Conservation (phyloP, 2,888 invertebrate species). For the Phengaris arion region DNA sequence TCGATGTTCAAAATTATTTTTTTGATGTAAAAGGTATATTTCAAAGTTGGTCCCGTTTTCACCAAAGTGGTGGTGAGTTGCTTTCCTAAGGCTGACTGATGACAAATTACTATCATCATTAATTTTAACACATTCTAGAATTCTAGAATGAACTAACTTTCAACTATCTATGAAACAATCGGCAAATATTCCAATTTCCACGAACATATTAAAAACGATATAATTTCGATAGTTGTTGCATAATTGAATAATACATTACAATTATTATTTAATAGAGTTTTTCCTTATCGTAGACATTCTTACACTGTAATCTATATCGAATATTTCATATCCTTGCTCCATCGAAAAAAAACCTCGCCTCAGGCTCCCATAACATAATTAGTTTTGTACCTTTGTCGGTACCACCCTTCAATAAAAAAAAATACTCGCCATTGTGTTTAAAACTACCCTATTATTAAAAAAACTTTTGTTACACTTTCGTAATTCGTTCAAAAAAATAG, state of each 20-base stretch:
- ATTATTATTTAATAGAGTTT: no score
- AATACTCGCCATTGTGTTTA: not conserved
- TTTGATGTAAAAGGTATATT: no score
- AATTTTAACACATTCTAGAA: no score
- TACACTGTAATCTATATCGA: not conserved
- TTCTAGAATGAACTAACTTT: no score
- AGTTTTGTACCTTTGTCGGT: constrained; percentile 12
- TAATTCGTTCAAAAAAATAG: not conserved
- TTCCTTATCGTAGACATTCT: no score
- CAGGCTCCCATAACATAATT: not conserved
- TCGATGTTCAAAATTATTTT: no score
- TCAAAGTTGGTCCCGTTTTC: no score
- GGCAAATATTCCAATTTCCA: not conserved
- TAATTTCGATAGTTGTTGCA: not conserved
- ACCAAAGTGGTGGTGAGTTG: no score
- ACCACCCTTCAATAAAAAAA: constrained; percentile 16
- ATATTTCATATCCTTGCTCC: not conserved
- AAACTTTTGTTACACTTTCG: not conserved
- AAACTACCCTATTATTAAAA: constrained; percentile 25
- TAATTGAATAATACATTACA: no score
- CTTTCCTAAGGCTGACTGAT: no score
- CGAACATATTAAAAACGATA: not conserved
- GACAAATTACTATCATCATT: no score
- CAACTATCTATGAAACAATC: no score
- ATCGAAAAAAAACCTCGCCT: not conserved